Base-by-base conservation (phyloP, 1,140 invertebrate genomes). In the Leptinotarsa undecemlineata region DNA sequence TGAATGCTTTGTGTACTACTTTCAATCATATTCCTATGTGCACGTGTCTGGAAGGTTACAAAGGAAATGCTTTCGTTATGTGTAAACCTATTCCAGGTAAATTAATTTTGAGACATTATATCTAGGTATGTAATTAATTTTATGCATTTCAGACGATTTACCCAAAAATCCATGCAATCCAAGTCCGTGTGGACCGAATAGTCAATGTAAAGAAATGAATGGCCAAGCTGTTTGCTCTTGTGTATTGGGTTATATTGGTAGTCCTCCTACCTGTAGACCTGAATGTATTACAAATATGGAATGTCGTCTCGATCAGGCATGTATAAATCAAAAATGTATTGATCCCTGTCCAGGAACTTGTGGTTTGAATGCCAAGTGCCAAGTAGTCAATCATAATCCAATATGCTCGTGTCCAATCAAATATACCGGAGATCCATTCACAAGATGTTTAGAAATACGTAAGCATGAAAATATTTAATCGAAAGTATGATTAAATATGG, bases 341-440 rank as follows among this genome's bases (percentile, higher is more conserved):
- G 89, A 92, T 81, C 90, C 91, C 26, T 92, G 91, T 82, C 86
- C 88, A 15, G 91, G 90, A 67, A 90, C 91, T 48, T 94, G 93
- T 82, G 92, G 82, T 48, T 33, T 84, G 47, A 74, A 67, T 75
- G 89, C 93, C 3, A 84, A 88, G 73, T 94, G 92, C 82, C 87
- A 90, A 85, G 90, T 93, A 60, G 88, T 92, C 14, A 92, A 91
- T 82, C 93, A 95, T 80, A 93, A 90, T 85, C 92, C 93, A 3
- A 90, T 93, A 63, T 95, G 93, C 84, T 90, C 87, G 73, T 95
- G 93, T 84, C 88, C 88, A 51, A 71, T 85, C 19, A 87, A 86
- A 47, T 93, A 89, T 78, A 92, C 90, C 69, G 93, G 93, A 70
- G 92, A 94, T 89, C 91, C 92, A 14, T 93, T 93, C 72, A 80